Evolutionary conservation across 2,797 vertebrate genomes (phyloP), one percentile per base, ranked within the genome.

Genomic region (Tokudaia tokunoshimensis): DNA sequence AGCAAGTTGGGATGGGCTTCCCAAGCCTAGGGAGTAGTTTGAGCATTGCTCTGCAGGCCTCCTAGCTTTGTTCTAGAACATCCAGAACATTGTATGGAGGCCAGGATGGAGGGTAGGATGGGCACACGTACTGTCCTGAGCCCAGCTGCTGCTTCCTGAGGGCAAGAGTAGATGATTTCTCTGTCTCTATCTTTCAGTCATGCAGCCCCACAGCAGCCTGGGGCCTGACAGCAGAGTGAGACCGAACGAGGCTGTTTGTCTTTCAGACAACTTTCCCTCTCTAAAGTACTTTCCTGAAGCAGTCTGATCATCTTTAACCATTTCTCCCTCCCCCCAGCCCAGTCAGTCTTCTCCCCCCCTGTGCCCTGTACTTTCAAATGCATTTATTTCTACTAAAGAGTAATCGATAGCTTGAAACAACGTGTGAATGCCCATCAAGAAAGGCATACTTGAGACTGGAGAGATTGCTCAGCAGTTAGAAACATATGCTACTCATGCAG

Each of bases 341-440:
- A 47, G 2, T 57, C 3, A 1, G 29, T 29, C 75, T 13, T 94
- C 12, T 13, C 86, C 83, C 6, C 14, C 50, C 41, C 29, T 52
- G 26, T 72, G 86, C 31, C 29, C 19, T 94, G 44, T 84, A 84
- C 44, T 87, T 72, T 74, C 44, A 76, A 63, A 55, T 61, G 50
- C 11, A 92, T n/a, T 84, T 19, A 24, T 70, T 95, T 90, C 90
- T 91, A 85, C 88, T 93, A 81, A 92, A 93, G 90, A 95, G 47
- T 37, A 76, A 94, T 52, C 47, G 76, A 88, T 89, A 67, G 81
- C 90, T 55, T 74, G 78, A 84, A 79, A 14, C 59, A 82, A 20
- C 29, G 4, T 44, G 74, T 92, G 65, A 20, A 87, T 31, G 59
- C 20, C 37, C 59, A 37, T 72, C 52, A 41, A 52, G n/a, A 88